These are phyloP conservation scores for Manis javanica DNA, from an alignment of 2,797 vertebrate species.

Conservation along the genomic window DNA sequence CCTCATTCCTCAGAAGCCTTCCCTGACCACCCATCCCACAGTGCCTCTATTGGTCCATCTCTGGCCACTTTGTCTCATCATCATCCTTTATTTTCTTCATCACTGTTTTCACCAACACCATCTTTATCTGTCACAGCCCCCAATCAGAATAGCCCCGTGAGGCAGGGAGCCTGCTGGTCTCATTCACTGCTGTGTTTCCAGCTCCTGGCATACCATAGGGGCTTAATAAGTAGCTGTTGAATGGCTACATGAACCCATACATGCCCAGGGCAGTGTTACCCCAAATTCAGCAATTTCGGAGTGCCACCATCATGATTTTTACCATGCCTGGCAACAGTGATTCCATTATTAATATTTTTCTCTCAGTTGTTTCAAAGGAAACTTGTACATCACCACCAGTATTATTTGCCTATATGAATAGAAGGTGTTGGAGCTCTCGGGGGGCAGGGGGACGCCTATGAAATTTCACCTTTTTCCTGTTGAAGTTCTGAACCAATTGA, in stretches of 20 bases:
- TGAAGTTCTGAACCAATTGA: background rate
- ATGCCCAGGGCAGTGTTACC: too few relatives aligned
- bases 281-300: background rate
- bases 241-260: background rate
- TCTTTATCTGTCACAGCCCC: accelerated
- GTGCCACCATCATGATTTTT: background rate
- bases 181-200: background rate
- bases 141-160: accelerated
- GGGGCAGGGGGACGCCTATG: background rate
- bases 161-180: background rate
- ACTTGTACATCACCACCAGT: background rate
- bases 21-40: too few relatives aligned
- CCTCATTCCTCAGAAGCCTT: background rate
- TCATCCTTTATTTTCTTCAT: too few relatives aligned
- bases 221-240: background rate
- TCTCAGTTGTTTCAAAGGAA: background rate
- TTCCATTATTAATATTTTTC: background rate
- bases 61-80: too few relatives aligned
- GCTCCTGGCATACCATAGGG: background rate
- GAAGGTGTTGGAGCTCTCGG: background rate
- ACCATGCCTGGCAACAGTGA: accelerated
- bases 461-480: background rate
- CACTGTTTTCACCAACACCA: background rate
- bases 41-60: background rate
- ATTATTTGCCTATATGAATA: too few relatives aligned